phyloP scores from a whole-genome alignment of 2,113 vertebrate species.

The Petrocephalus zakoni region DNA sequence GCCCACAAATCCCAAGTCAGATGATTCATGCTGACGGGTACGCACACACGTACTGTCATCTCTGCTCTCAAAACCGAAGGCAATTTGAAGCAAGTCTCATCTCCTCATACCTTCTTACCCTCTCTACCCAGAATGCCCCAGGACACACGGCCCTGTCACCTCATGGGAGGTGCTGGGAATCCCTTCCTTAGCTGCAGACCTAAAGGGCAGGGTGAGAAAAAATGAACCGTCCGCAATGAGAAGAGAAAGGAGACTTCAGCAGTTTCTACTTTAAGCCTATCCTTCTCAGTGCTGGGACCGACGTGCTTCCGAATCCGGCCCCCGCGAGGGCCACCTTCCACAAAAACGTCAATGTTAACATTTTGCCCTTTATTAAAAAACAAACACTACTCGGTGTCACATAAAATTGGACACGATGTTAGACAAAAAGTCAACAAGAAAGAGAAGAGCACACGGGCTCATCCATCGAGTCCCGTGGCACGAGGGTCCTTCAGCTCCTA shows the following conservation, averaged over 20 bases:
- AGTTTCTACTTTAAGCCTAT: not conserved
- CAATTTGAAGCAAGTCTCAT: not conserved
- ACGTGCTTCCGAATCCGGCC: not conserved
- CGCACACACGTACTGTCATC: not conserved
- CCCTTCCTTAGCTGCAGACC: not conserved
- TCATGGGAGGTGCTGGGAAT: not conserved
- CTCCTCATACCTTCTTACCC: not conserved
- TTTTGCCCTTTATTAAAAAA: not conserved
- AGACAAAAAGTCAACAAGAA: not conserved
- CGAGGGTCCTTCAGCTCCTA: not conserved
- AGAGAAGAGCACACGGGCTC: not conserved
- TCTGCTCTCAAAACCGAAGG: not conserved
- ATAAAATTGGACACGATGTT: not conserved
- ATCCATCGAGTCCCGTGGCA: not conserved
- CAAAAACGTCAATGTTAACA: not conserved
- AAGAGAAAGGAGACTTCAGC: not conserved
- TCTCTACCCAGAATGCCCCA: not conserved
- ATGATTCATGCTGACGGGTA: not conserved
- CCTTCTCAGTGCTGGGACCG: not conserved
- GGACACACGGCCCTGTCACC: not conserved
- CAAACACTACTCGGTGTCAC: not conserved
- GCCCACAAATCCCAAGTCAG: not conserved
- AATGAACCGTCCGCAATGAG: not conserved
- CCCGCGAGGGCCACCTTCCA: not conserved
- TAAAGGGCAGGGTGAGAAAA: not conserved